A percentile compares a stretch with the other conserved stretches of the same genome.
phyloP scores from a whole-genome alignment of 1,140 invertebrate species.

The Drosophila serrata region DNA sequence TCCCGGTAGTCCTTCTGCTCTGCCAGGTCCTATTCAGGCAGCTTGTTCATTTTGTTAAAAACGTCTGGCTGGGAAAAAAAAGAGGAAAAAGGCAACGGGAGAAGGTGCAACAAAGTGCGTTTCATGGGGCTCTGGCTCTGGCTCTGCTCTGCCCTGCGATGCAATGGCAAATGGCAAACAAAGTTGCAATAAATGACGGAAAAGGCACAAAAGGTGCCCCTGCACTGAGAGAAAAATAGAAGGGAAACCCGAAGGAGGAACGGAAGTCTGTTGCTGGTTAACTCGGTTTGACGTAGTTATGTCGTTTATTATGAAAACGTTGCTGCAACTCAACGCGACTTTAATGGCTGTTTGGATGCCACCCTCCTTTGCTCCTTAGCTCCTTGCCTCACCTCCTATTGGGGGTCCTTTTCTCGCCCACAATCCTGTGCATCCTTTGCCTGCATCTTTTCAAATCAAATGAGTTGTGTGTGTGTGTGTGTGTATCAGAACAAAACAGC shows the following conservation, averaged over 20 bases:
- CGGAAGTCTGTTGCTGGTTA: constrained; percentile 52
- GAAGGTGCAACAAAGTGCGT: constrained; percentile 67
- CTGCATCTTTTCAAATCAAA: constrained; percentile 79
- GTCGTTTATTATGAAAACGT: constrained; percentile 82
- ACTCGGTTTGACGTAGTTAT: constrained; percentile 82
- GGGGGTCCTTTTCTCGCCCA: neutral
- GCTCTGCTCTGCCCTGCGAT: neutral
- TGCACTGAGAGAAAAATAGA: constrained; percentile 29
- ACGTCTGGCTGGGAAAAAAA: constrained; percentile 29
- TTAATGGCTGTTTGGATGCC: constrained; percentile 73
- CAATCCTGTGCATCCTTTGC: constrained; percentile 37
- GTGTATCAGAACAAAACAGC: constrained; percentile 51
- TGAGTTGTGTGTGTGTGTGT: constrained; percentile 42
- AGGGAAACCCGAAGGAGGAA: fast-evolving
- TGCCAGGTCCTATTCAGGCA: constrained; percentile 6
- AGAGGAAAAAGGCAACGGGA: constrained; percentile 3
- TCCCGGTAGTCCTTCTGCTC: constrained; percentile 20
- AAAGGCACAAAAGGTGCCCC: constrained; percentile 65
- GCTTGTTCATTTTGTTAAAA: constrained; percentile 71
- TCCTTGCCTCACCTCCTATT: neutral
- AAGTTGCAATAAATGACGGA: constrained; percentile 83
- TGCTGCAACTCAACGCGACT: constrained; percentile 70
- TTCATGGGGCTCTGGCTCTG: constrained; percentile 21
- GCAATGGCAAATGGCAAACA: constrained; percentile 54
- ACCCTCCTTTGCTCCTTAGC: neutral